phyloP scores from a whole-genome alignment of 2,797 vertebrate species.

The Pelodytes ibericus region DNA sequence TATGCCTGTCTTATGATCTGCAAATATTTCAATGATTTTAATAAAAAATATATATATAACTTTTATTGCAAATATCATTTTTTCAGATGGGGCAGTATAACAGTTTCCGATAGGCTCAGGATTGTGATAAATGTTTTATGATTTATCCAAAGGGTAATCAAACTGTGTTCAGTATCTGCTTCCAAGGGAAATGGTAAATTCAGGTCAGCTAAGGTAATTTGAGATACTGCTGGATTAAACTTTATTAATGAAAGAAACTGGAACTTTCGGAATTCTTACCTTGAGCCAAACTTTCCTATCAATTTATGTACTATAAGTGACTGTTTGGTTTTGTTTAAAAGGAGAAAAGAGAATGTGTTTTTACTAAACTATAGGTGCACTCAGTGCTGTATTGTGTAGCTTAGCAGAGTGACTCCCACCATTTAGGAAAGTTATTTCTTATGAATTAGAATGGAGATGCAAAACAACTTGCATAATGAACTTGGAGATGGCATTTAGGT shows the following conservation, averaged over 20 bases:
- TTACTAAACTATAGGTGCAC: too few species aligned
- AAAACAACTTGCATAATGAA: too few species aligned
- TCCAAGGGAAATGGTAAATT: constrained; percentile 52
- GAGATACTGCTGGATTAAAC: constrained; percentile 48
- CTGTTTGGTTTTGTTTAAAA: constrained; percentile 10
- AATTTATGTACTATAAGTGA: constrained; percentile 37
- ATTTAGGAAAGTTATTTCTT: too few species aligned
- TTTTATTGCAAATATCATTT: constrained; percentile 20
- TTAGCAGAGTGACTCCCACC: too few species aligned
- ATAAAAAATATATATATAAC: constrained; percentile 19
- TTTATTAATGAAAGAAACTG: constrained; percentile 54
- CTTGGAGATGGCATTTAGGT: too few species aligned
- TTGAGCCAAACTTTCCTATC: constrained; percentile 24
- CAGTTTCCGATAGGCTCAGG: constrained; percentile 24
- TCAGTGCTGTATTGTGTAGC: too few species aligned
- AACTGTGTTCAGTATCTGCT: constrained; percentile 38
- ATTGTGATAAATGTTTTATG: constrained; percentile 51
- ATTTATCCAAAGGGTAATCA: constrained; percentile 47
- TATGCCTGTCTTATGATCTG: constrained; percentile 23
- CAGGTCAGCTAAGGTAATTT: constrained; percentile 49
- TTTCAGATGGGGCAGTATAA: constrained; percentile 34
- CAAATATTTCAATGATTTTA: constrained; percentile 26
- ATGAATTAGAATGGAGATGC: too few species aligned
- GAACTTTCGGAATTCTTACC: constrained; percentile 40
- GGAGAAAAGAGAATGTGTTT: too few species aligned